Evolutionary conservation across 2,113 vertebrate species (phyloP).

Genomic region (Telmatochromis sp.): DNA sequence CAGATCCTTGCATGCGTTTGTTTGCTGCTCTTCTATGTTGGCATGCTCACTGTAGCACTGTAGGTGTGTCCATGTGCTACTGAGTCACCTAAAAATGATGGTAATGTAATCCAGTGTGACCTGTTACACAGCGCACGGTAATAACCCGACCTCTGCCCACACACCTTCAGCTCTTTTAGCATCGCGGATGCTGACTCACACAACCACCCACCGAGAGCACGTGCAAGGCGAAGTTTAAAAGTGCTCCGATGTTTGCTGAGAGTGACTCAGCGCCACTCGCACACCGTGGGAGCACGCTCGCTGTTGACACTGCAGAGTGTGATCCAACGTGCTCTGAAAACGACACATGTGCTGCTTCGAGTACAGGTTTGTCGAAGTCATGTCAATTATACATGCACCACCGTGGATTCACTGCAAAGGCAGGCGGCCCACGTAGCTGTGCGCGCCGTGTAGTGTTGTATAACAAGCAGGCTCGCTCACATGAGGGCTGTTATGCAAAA

Average conservation of each 20-base stretch:
- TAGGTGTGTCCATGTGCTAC: not conserved
- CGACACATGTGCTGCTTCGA: not conserved
- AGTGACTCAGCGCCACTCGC: not conserved
- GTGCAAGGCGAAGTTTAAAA: not conserved
- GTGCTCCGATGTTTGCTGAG: not conserved
- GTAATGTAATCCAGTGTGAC: not conserved
- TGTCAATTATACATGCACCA: not conserved
- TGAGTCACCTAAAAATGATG: not conserved
- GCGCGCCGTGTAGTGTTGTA: not conserved
- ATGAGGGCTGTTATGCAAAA: not conserved
- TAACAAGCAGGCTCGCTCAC: not conserved
- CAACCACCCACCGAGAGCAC: not conserved
- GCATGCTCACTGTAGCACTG: fast-evolving
- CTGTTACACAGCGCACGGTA: not conserved
- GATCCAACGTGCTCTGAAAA: not conserved
- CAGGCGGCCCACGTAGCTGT: not conserved
- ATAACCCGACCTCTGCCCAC: not conserved
- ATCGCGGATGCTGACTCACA: not conserved
- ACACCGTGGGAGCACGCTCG: not conserved
- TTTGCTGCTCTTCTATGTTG: not conserved
- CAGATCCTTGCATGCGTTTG: not conserved
- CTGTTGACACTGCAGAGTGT: not conserved
- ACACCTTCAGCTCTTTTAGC: not conserved
- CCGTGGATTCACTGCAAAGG: not conserved
- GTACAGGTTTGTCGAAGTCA: too few relatives aligned